Percentiles rank a stretch among this genome's conserved stretches.
Conservation (phyloP, 30 jellyfish, hydroid and myxozoan genomes). For the Turritopsis dohrnii region DNA sequence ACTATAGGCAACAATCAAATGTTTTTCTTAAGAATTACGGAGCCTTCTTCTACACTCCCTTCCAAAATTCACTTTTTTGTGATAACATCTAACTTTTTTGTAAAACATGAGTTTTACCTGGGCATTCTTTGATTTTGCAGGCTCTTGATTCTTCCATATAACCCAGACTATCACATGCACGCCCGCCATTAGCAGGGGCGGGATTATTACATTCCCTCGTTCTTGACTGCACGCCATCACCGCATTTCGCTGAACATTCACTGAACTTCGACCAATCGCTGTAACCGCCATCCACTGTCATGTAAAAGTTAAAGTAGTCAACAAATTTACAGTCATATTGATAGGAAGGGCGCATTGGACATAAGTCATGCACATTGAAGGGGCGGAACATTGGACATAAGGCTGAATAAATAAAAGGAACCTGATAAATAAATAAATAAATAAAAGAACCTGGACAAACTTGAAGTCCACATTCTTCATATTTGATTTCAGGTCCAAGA, state of each 20-base stretch:
- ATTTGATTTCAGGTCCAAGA: not conserved
- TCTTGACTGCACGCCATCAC: not conserved
- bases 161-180: constrained; percentile 27
- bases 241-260: constrained; percentile 10
- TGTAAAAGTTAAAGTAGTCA: no score
- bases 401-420: no score
- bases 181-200: constrained; percentile 22
- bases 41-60: no score
- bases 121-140: constrained; percentile 32
- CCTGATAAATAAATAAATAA: no score
- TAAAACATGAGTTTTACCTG: no score
- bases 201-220: constrained; percentile 19
- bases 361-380: no score
- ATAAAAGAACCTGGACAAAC: constrained; percentile 13
- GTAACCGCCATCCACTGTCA: constrained; percentile 20
- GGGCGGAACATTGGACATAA: no score
- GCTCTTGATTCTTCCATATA: not conserved
- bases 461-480: not conserved
- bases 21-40: not conserved
- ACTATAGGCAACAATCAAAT: not conserved
- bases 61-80: no score
- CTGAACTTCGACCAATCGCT: constrained; percentile 11
- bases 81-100: no score
- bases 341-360: no score
- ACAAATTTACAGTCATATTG: no score